A percentile compares a stretch with the other conserved stretches of the same genome.
phyloP scores from a whole-genome alignment of 2,888 invertebrate species.

The Linnaemya vulpina region DNA sequence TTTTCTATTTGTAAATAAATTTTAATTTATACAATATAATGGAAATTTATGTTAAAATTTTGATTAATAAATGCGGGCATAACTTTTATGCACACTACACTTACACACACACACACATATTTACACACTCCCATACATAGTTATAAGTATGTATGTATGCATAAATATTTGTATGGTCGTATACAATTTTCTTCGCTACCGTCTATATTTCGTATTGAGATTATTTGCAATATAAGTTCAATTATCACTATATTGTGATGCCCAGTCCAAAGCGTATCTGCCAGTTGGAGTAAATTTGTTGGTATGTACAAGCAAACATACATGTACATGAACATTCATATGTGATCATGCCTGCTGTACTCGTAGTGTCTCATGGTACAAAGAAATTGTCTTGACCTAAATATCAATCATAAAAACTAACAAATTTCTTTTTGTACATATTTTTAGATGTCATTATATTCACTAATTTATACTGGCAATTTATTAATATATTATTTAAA shows the following conservation, averaged over 20 bases:
- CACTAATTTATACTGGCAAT: conserved; percentile 20
- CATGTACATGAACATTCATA: too few species aligned
- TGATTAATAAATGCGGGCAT: conserved; percentile 63
- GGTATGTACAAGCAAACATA: too few species aligned
- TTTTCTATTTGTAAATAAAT: conserved; percentile 59
- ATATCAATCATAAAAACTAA: conserved; percentile 47
- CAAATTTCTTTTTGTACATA: conserved; percentile 49
- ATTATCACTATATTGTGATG: conserved; percentile 56
- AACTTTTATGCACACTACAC: not conserved
- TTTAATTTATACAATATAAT: conserved; percentile 66
- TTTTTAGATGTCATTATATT: conserved; percentile 27
- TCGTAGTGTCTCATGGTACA: conserved; percentile 1
- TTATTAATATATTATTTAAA: conserved; percentile 45
- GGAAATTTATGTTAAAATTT: conserved; percentile 64
- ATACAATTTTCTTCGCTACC: not conserved
- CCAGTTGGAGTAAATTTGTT: too few species aligned
- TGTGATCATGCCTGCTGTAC: conserved; percentile 2
- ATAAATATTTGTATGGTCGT: not conserved
- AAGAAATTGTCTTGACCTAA: conserved; percentile 53
- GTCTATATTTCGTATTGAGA: conserved; percentile 43
- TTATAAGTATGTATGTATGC: not conserved
- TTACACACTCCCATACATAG: not conserved
- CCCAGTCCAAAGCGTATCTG: conserved; percentile 40
- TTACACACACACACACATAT: not conserved
- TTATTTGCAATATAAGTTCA: conserved; percentile 58